phyloP scores from a whole-genome alignment of 2,797 vertebrate species.

The Etheostoma perlongum region DNA sequence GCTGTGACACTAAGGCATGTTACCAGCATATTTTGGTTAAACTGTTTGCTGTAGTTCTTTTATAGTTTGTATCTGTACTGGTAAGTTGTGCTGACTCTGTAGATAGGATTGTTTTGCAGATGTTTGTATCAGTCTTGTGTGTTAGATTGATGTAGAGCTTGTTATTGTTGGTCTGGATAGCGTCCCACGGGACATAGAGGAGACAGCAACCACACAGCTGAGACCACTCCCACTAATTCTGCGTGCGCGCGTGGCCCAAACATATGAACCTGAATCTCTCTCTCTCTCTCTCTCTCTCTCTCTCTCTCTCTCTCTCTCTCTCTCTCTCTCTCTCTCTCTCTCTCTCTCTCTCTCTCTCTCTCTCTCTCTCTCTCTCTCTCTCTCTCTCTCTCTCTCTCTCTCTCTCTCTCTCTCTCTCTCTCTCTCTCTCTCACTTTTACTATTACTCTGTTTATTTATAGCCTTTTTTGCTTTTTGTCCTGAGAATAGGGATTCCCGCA shows the following conservation, averaged over 20 bases:
- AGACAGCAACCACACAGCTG: conserved; percentile 71
- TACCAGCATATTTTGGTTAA: neutral
- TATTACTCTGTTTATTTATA: conserved; percentile 38
- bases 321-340: neutral
- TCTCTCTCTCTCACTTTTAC: neutral
- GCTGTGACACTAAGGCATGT: neutral
- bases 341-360: neutral
- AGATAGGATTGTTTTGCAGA: conserved; percentile 33
- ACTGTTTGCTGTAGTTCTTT: neutral
- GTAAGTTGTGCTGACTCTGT: conserved; percentile 45
- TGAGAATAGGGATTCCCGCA: conserved; percentile 13
- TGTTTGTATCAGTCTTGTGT: conserved; percentile 21
- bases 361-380: neutral
- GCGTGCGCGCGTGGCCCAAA: conserved; percentile 19
- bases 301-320: neutral
- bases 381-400: neutral
- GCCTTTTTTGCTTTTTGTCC: conserved; percentile 11
- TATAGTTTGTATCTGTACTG: conserved; percentile 12
- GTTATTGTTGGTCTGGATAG: conserved; percentile 74
- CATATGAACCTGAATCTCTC: conserved; percentile 41
- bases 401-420: neutral
- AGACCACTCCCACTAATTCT: conserved; percentile 66
- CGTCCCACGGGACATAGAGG: conserved; percentile 63
- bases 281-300: neutral
- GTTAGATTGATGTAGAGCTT: conserved; percentile 66